These are phyloP conservation scores for Arbacia lixula DNA, from an alignment of 53 echinoderm and acorn worm genomes.

Conservation along the genomic window DNA sequence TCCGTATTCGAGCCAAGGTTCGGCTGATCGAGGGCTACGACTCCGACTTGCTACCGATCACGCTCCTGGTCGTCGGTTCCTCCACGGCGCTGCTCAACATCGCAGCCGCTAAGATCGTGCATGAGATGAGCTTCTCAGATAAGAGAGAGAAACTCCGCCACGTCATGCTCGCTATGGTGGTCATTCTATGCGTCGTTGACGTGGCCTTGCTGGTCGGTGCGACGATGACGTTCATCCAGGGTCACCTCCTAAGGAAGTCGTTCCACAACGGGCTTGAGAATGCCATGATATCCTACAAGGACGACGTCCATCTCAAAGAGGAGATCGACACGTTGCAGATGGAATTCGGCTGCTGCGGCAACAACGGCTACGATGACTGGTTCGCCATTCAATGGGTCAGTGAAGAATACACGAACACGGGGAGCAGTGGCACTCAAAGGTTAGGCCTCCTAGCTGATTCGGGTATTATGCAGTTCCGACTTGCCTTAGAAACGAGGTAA, in stretches of 20 bases:
- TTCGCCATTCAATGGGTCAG: slow-evolving; percentile 83
- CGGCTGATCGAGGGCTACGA: slow-evolving; percentile 87
- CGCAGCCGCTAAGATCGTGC: slow-evolving; percentile 67
- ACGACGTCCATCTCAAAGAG: slow-evolving; percentile 63
- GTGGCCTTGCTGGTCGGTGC: slow-evolving; percentile 71
- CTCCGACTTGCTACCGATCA: slow-evolving; percentile 69
- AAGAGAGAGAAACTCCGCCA: slow-evolving; percentile 56
- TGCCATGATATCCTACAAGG: slow-evolving; percentile 80
- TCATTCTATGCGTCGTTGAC: slow-evolving; percentile 63
- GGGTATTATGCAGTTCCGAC: too few species aligned
- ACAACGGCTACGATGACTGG: slow-evolving; percentile 91
- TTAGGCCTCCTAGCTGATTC: too few species aligned
- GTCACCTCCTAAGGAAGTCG: slow-evolving; percentile 66
- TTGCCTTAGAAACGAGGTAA: too few species aligned
- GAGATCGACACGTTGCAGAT: slow-evolving; percentile 84
- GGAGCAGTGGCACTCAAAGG: too few species aligned
- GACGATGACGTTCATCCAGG: slow-evolving; percentile 81
- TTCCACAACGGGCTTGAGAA: slow-evolving; percentile 72
- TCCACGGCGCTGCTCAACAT: slow-evolving; percentile 58
- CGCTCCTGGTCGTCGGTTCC: slow-evolving; percentile 69
- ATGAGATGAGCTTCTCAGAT: slow-evolving; percentile 29
- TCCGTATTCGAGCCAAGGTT: slow-evolving; percentile 70
- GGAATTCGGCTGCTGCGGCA: slow-evolving; percentile 88
- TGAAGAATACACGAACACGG: slow-evolving; percentile 60
- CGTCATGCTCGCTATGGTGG: slow-evolving; percentile 64